These are phyloP conservation scores for Ephialtes manifestator DNA, from an alignment of 2,888 invertebrate genomes.

Conservation along the genomic window DNA sequence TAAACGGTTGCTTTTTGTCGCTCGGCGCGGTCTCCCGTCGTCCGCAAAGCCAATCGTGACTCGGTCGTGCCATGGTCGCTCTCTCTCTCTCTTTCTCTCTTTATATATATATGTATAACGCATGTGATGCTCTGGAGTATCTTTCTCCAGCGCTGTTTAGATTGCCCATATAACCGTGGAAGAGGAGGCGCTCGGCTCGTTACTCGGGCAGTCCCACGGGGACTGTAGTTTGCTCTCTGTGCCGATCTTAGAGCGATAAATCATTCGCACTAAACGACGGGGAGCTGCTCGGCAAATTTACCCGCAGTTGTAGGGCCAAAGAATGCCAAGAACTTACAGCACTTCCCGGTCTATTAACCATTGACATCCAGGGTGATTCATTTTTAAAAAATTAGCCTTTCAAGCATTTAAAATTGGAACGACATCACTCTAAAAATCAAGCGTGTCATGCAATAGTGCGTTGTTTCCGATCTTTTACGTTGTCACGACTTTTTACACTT, in stretches of 20 bases:
- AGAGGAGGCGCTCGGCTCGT: conserved; percentile 47
- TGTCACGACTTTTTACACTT: no score
- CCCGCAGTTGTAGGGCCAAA: conserved; percentile 17
- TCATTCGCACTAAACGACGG: conserved; percentile 59
- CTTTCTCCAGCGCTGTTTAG: conserved; percentile 48
- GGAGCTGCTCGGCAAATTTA: conserved; percentile 35
- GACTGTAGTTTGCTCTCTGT: conserved; percentile 38
- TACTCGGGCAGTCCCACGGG: conserved; percentile 50
- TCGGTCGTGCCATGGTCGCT: conserved; percentile 37
- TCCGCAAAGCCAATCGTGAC: conserved; percentile 58
- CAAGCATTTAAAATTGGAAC: neutral
- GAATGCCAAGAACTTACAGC: conserved; percentile 62
- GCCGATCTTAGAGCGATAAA: conserved; percentile 56
- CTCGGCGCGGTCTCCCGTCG: conserved; percentile 57
- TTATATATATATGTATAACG: conserved; percentile 39
- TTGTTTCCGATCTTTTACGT: no score
- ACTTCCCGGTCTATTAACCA: conserved; percentile 66
- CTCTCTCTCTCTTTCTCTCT: conserved; percentile 28
- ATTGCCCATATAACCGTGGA: conserved; percentile 53
- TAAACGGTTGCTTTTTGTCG: conserved; percentile 83
- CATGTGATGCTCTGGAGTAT: conserved; percentile 43
- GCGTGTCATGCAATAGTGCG: no score
- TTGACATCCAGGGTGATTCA: conserved; percentile 45
- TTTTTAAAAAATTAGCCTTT: conserved; percentile 22
- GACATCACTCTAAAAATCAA: no score